A percentile compares a stretch with the other conserved stretches of the same genome.
phyloP scores from a whole-genome alignment of 2,888 invertebrate genomes.

The Lithophane socia region DNA sequence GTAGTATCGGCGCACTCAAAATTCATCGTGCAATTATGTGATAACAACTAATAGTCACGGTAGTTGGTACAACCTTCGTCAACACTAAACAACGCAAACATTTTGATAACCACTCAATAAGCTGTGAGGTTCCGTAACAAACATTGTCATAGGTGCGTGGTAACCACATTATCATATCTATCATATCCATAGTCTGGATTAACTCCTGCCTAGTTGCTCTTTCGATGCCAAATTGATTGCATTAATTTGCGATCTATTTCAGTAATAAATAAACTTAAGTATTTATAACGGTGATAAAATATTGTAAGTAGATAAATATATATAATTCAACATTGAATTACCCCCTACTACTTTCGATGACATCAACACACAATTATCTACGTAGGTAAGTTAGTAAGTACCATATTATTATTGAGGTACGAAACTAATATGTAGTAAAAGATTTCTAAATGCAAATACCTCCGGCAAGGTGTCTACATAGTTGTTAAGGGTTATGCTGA shows the following conservation, averaged over 20 bases:
- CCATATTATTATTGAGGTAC: constrained; percentile 18
- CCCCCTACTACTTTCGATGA: constrained; percentile 29
- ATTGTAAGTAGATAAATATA: constrained; percentile 23
- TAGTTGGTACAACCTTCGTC: constrained; percentile 76
- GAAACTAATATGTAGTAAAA: constrained; percentile 19
- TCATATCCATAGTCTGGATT: constrained; percentile 18
- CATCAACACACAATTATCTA: constrained; percentile 34
- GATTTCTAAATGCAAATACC: constrained; percentile 45
- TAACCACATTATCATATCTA: constrained; percentile 20
- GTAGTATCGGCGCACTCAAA: constrained; percentile 71
- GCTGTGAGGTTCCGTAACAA: constrained; percentile 32
- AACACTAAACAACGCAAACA: constrained; percentile 50
- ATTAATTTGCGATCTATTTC: constrained; percentile 28
- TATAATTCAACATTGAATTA: constrained; percentile 24
- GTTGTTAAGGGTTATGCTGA: constrained; percentile 25
- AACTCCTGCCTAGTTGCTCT: not conserved
- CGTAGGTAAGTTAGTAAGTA: not conserved
- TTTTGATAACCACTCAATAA: constrained; percentile 52
- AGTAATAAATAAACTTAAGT: constrained; percentile 16
- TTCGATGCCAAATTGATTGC: constrained; percentile 27
- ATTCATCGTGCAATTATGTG: constrained; percentile 77
- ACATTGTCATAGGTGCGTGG: constrained; percentile 12
- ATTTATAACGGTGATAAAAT: constrained; percentile 28
- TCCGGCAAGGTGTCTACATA: not conserved
- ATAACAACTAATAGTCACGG: constrained; percentile 76